Percentiles rank a stretch among this genome's conserved stretches.
These are phyloP conservation scores for Xylocopa sonorina DNA, from an alignment of 1,140 invertebrate genomes.

Conservation along the genomic window DNA sequence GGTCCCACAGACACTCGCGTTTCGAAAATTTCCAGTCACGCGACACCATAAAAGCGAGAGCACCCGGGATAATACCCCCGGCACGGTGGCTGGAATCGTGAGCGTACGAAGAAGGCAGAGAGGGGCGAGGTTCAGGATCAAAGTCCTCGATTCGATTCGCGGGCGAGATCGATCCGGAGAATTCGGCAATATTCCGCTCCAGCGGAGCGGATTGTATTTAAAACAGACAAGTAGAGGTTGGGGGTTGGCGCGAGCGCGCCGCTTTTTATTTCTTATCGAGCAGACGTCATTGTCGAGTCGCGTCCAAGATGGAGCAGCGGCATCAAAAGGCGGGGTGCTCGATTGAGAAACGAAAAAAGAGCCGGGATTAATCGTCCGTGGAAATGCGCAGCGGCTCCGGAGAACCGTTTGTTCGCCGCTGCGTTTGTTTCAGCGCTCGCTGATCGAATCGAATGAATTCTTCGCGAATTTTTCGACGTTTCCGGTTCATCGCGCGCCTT, in stretches of 20 bases:
- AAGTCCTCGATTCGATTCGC: slow-evolving; percentile 7
- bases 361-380: neutral
- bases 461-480: too few relatives aligned
- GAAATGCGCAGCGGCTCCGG: too few relatives aligned
- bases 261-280: neutral
- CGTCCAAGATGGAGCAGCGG: neutral
- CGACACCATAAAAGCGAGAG: neutral
- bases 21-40: slow-evolving; percentile 1
- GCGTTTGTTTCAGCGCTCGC: too few relatives aligned
- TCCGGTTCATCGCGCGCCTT: too few relatives aligned
- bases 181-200: slow-evolving; percentile 35
- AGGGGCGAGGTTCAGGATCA: slow-evolving; percentile 16
- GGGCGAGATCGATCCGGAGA: neutral
- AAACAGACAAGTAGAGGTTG: neutral
- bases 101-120: neutral
- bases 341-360: neutral
- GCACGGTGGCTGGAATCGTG: neutral
- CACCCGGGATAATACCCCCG: neutral
- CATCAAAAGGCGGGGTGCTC: too few relatives aligned
- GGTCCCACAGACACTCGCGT: too few relatives aligned
- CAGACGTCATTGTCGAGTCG: slow-evolving; percentile 2
- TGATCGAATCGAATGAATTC: too few relatives aligned
- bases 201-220: slow-evolving; percentile 18
- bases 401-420: neutral
- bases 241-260: neutral